Base-by-base conservation (phyloP, 2,888 invertebrate genomes). In the Prenolepis imparis region DNA sequence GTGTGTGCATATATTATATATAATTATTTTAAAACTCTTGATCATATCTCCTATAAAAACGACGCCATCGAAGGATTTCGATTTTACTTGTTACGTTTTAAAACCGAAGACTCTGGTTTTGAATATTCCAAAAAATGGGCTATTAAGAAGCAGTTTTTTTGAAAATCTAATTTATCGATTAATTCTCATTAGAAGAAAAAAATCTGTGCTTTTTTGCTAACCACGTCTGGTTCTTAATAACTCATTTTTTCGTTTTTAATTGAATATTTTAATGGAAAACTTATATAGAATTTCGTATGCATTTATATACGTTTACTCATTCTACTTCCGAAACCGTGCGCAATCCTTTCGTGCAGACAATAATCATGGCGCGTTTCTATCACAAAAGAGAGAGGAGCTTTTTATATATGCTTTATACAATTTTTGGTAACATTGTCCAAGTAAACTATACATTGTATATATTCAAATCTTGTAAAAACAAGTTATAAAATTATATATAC, bases 401-500 rank as follows among this genome's bases (percentile, higher is more conserved):
- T 74, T 77, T 68, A 28, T 77, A 24, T 21, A 74, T 44, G 59
- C 28, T 66, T 73, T 41, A 61, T 74, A 74, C 8, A 63, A 61
- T 21, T 66, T 36, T 39, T 52, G 11, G 28, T 74, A 44, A 39
- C 24, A 44, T 44, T 64, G 39, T n/a, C 24, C 52, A n/a, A 24
- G 4, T 28, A 52, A 32, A 55, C 9, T 32, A 21, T 67, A 41
- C 11, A 32, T 32, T 5, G 59, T 39, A 18, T 72, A 77, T 1
- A 41, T 72, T 41, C 1, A 9, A 78, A 82, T 36, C n/a, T 87
- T 68, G 75, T 85, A 82, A 86, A 52, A 87, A 59, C 21, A 74
- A 84, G 48, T 75, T 82, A 55, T 72, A 84, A 84, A 83, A 73
- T 41, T 44, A 52, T 18, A 44, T 36, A 36, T 36, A 36, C 36